Base-by-base conservation (phyloP, 1,140 invertebrate species). In the Cheumatopsyche charites region DNA sequence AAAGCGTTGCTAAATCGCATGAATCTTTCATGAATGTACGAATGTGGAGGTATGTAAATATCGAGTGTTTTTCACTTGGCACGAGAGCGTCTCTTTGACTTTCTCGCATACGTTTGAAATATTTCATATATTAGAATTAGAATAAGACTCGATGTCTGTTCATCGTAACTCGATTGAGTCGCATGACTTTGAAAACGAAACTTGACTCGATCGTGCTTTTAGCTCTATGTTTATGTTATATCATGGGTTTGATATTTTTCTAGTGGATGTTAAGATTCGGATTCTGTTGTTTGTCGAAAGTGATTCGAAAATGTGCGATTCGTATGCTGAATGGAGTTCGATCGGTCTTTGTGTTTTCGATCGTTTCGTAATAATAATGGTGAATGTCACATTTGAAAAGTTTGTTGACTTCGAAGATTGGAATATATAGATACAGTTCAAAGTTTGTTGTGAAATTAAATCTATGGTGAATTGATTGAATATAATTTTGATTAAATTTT, bases 1-100 rank as follows among this genome's bases (percentile, higher is more conserved):
- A 52, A 52, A 52, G 47, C 47, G n/a, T 52, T 52, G 19, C 47
- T 17, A 52, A 52, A 52, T 52, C 47, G 47, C 47, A 52, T 52
- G 47, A 52, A 52, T 52, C 47, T 52, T 52, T 52, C 47, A 52
- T 52, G 47, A 52, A 19, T 52, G 19, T 52, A 19, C 19, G 9
- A 17, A 52, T 52, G 15, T 17, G 15, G n/a, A 17, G 1, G 47
- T 52, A 52, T 52, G 47, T 52, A 17, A 52, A 52, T 52, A 19
- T 52, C 47, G 47, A 17, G 47, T 52, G 47, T 52, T 52, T 52
- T 52, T 52, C 47, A 52, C 47, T 19, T 52, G n/a, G 15, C 47
- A 52, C 47, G 47, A 13, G 19, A 52, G 47, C 47, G 19, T 52
- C 47, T 17, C 47, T 17, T 52, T 52, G 19, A 52, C 47, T 52